Percentiles rank a stretch among this genome's conserved stretches.
These are phyloP conservation scores for Limosa lapponica DNA, from an alignment of 2,797 vertebrate genomes.

Conservation along the genomic window DNA sequence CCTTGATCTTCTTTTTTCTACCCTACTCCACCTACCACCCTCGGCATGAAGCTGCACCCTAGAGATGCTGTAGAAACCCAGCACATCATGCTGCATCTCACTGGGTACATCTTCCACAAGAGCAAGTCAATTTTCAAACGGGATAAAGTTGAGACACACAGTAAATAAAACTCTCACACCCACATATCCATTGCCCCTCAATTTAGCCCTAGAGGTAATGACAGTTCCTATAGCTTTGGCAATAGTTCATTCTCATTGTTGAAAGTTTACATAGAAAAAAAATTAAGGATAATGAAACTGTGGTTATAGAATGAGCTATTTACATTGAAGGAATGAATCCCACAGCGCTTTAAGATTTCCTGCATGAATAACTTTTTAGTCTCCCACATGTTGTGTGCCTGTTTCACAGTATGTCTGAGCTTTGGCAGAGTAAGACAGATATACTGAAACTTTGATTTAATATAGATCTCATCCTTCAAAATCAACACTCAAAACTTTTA, in stretches of 20 bases:
- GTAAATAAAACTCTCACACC: constrained; percentile 3
- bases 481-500: background rate
- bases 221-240: background rate
- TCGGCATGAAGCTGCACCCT: background rate
- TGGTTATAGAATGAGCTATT: constrained; percentile 19
- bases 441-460: background rate
- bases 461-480: constrained; percentile 4
- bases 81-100: rapidly evolving
- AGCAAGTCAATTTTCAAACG: background rate
- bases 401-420: background rate
- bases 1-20: background rate
- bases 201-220: background rate
- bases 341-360: constrained; percentile 26
- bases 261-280: constrained; percentile 4
- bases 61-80: background rate
- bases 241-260: background rate
- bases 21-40: background rate
- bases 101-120: background rate
- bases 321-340: constrained; percentile 1
- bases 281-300: constrained; percentile 6
- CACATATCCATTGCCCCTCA: background rate
- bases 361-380: background rate
- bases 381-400: background rate
- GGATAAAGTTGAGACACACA: background rate
- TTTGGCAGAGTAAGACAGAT: background rate